phyloP scores from a whole-genome alignment of 2,888 invertebrate species.

The Scaptomyza caliginosa region DNA sequence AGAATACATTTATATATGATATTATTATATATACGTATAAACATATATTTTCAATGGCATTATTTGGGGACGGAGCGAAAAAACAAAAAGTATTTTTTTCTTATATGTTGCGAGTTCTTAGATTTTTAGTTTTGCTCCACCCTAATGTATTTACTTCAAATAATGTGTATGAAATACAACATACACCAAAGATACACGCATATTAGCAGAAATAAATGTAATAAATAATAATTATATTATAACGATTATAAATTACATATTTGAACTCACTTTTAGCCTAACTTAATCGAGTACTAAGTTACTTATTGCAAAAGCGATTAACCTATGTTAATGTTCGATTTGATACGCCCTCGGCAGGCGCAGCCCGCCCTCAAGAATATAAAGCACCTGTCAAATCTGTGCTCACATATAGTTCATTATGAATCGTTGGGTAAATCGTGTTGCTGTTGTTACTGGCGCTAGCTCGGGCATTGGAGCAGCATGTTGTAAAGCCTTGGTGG shows the following conservation, averaged over 20 bases:
- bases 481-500: conserved; percentile 50
- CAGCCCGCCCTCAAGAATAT: not conserved
- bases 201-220: conserved; percentile 71
- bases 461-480: conserved; percentile 71
- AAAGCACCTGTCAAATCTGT: not conserved
- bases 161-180: conserved; percentile 42
- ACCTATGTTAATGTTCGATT: not conserved
- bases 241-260: not conserved
- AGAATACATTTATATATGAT: conserved; percentile 49
- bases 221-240: conserved; percentile 54
- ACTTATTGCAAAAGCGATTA: not conserved
- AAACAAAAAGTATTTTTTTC: not conserved
- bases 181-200: conserved; percentile 69
- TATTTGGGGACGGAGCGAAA: not conserved
- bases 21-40: conserved; percentile 2
- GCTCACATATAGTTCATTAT: not conserved
- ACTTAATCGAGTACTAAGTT: not conserved
- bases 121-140: not conserved
- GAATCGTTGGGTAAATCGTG: conserved; percentile 68
- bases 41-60: too few relatives aligned
- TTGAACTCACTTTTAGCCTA: not conserved
- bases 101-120: not conserved
- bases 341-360: not conserved
- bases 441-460: conserved; percentile 72
- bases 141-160: not conserved